Conservation (phyloP, 2,888 invertebrate genomes). For the Rhopalosiphum nymphaeae region DNA sequence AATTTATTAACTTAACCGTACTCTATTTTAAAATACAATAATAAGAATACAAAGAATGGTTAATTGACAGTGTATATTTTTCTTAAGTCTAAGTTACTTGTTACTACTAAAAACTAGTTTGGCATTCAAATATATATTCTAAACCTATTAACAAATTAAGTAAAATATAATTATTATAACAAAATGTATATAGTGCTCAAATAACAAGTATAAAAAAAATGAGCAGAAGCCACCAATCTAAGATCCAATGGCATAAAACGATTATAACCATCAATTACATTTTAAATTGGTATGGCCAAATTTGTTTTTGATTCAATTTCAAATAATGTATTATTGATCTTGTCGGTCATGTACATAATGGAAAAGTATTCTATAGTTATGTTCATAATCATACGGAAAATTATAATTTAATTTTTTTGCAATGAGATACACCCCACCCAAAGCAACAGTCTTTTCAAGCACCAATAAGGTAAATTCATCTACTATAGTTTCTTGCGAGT, state of each 20-base stretch:
- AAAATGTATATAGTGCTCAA: not conserved
- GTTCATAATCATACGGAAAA: constrained; percentile 78
- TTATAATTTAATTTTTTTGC: constrained; percentile 78
- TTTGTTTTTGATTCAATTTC: not conserved
- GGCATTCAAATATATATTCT: constrained; percentile 8
- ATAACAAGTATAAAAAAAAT: constrained; percentile 44
- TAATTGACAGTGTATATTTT: constrained; percentile 31
- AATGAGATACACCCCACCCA: constrained; percentile 89
- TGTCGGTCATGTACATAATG: constrained; percentile 70
- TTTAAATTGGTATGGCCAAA: constrained; percentile 1
- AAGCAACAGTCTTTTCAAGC: constrained; percentile 82
- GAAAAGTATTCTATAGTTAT: constrained; percentile 74
- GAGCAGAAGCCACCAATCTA: not conserved
- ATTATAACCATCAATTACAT: not conserved
- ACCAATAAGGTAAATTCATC: constrained; percentile 77
- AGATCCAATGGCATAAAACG: not conserved
- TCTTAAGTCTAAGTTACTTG: not conserved
- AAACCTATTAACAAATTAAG: constrained; percentile 3
- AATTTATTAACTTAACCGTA: not conserved
- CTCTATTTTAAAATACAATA: not conserved
- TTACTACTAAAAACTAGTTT: not conserved
- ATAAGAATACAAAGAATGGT: not conserved
- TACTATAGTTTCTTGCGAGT: constrained; percentile 69
- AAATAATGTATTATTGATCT: not conserved
- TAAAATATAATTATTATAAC: constrained; percentile 26